A percentile compares a stretch with the other conserved stretches of the same genome.
Evolutionary conservation across 2,888 invertebrate genomes (phyloP).

Genomic region (Oligia fasciuncula): DNA sequence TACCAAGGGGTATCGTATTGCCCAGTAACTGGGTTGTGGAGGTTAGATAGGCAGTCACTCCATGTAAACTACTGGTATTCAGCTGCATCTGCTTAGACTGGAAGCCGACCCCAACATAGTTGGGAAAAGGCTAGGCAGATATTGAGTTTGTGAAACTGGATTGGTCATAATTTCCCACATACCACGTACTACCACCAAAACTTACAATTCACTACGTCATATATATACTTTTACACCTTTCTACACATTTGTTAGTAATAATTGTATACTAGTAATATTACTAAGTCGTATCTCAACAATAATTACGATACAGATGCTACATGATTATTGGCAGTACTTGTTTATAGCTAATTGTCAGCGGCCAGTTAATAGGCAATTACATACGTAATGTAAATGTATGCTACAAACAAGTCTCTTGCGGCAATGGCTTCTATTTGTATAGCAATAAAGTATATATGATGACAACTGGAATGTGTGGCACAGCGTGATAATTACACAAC

Average conservation of each 20-base stretch:
- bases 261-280: slow-evolving; percentile 1
- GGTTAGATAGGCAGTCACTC: no score
- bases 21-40: no score
- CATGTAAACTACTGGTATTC: no score
- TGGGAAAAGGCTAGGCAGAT: no score
- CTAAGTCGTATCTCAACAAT: slow-evolving; percentile 20
- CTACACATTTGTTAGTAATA: background rate
- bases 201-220: no score
- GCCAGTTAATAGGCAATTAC: slow-evolving; percentile 40
- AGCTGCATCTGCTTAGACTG: no score
- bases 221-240: background rate
- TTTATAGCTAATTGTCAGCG: slow-evolving; percentile 39
- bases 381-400: slow-evolving; percentile 26
- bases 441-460: slow-evolving; percentile 10
- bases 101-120: no score
- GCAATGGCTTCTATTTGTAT: slow-evolving; percentile 1
- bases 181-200: background rate
- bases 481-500: slow-evolving; percentile 17
- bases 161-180: background rate
- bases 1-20: no score
- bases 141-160: background rate
- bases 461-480: slow-evolving; percentile 23
- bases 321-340: slow-evolving; percentile 31
- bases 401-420: slow-evolving; percentile 11
- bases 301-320: slow-evolving; percentile 36